Conservation (phyloP, 2,888 invertebrate species). For the Brachypterus glaber region DNA sequence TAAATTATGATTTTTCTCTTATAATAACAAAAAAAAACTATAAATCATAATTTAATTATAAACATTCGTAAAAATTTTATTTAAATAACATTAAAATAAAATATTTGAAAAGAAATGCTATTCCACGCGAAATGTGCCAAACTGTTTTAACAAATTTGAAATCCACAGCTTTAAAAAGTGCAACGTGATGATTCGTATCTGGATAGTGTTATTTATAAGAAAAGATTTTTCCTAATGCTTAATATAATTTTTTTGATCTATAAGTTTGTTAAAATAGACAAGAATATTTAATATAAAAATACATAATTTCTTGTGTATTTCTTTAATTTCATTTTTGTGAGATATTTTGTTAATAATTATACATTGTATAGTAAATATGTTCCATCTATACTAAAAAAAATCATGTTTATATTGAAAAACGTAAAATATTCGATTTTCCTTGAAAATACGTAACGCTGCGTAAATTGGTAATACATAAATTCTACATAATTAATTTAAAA, state of each 20-base stretch:
- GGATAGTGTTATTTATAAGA: background rate
- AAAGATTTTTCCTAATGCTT: background rate
- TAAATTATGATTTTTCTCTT: background rate
- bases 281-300: too few species aligned
- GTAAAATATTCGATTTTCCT: background rate
- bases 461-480: too few species aligned
- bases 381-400: background rate
- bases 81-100: background rate
- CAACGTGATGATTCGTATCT: background rate
- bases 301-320: too few species aligned
- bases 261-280: background rate
- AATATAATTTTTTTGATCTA: background rate
- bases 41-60: background rate
- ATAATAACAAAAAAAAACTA: background rate
- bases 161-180: constrained; percentile 1
- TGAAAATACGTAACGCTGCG: background rate
- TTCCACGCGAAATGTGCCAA: background rate
- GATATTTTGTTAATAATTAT: background rate
- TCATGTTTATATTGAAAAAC: background rate
- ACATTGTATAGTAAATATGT: background rate
- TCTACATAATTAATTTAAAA: too few species aligned
- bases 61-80: background rate
- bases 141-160: background rate
- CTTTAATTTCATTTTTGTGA: too few species aligned
- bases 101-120: background rate